These are phyloP conservation scores for Catharus bicknelli DNA, from an alignment of 2,113 vertebrate species.

Conservation along the genomic window DNA sequence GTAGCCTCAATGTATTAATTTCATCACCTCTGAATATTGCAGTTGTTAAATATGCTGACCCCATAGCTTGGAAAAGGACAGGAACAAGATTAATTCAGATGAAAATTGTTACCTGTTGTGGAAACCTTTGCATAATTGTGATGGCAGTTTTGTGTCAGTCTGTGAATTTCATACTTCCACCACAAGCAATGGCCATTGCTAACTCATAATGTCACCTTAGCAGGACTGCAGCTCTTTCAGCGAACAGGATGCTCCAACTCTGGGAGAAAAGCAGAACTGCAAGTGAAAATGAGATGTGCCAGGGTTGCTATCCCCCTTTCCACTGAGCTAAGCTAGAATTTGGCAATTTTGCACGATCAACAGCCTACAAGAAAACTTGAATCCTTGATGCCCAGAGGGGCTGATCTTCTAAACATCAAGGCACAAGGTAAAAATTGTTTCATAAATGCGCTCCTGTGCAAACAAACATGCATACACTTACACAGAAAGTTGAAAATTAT, in stretches of 20 bases:
- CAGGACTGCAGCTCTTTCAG: not conserved
- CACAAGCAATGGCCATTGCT: not conserved
- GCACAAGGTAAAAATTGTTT: not conserved
- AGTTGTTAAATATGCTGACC: not conserved
- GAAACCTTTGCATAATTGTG: not conserved
- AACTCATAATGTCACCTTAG: not conserved
- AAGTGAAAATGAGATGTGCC: not conserved
- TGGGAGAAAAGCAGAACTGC: not conserved
- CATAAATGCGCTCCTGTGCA: not conserved
- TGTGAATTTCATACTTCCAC: not conserved
- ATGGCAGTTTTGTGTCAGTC: not conserved
- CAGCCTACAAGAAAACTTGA: not conserved
- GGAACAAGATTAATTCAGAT: not conserved
- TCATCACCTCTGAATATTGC: not conserved
- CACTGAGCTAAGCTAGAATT: not conserved
- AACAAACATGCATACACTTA: not conserved
- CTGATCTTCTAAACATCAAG: not conserved
- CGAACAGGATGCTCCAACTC: not conserved
- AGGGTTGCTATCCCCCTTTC: not conserved
- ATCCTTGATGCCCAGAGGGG: not conserved
- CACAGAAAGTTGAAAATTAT: not conserved
- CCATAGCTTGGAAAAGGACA: not conserved
- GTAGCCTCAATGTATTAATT: not conserved
- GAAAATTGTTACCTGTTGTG: not conserved
- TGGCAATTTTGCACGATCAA: fast-evolving